Base-by-base conservation (phyloP, 1,140 invertebrate genomes). In the Melipona quadrifasciata region DNA sequence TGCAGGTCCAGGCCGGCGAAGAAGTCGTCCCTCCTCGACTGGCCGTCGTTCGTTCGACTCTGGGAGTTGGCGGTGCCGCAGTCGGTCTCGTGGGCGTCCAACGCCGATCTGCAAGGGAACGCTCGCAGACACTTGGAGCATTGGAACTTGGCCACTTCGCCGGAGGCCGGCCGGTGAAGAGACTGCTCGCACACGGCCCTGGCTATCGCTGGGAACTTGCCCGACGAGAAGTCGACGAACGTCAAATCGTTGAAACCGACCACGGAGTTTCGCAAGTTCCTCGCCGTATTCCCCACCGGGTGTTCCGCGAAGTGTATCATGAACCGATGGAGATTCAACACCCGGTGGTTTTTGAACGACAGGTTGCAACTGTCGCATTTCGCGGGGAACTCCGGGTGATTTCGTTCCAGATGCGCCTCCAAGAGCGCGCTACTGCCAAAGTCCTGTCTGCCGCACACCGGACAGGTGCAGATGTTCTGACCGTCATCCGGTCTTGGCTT, bases 1-100 rank as follows among this genome's bases (percentile, higher is more conserved):
- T 97, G 97, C 1, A 98, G 94, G 89, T 98, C 96, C 21, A 98
- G 94, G 53, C 97, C 96, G 1, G 97, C 97, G 86, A 98, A 97
- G 91, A 98, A 98, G 72, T 98, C 96, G 57, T 97, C 96, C 68
- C 97, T 95, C 24, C 95, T 94, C 3, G 96, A 95, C 21, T 96
- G 94, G 61, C 95, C 95, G 17, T 96, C 95, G 27, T 91, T 80
- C 12, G 64, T 82, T 58, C 75, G 72, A 12, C 16, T 77, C 19
- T 78, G 89, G 14, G 61, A 70, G 5, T 79, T 81, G 0, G 83
- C 74, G 1, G 89, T 86, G 0, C 94, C 93, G 87, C 97, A 97
- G 12, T 95, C 95, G 68, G 95, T 95, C 82, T 95, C 95, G 91
- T 97, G 97, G 17, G 97, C 96, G 31, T 97, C 95, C 77, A 98